Base-by-base conservation (phyloP, 2,888 invertebrate species). In the Heliconius hortense region DNA sequence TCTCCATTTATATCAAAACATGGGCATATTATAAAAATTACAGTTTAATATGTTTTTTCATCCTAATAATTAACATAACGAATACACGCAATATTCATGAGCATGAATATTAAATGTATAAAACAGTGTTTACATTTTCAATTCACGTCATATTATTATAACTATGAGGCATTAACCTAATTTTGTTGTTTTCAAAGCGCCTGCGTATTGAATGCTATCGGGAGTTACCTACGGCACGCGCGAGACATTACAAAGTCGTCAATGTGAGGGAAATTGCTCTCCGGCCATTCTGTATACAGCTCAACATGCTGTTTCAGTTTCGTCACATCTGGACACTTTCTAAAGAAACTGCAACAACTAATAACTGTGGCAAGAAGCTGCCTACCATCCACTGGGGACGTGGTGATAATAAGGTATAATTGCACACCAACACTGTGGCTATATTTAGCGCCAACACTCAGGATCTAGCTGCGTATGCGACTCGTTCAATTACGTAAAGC, bases 401-500 rank as follows among this genome's bases (percentile, higher is more conserved):
- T 89, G 93, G 93, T 92, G 90, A 93, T 93, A 94, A 93, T 94
- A 89, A 91, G 92, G 90, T 89, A 87, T 93, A 93, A 94, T 93
- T 93, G 90, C 90, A 85, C 86, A 89, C 90, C 88, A 90, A 89
- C 89, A 87, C 89, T 87, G 91, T 89, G 89, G 85, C 94, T 94
- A 94, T 93, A 93, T 94, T 93, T 94, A 94, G 94, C 86, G 88
- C 90, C 87, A 89, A 89, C 85, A 86, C 89, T 92, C 91, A 91
- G 91, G 92, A 93, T 90, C 92, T 89, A 86, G 90, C 91, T 87
- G 88, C 87, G 92, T 91, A 90, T 92, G 90, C 90, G 91, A 90
- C 93, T 88, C 84, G 91, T 89, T 92, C 90, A 94, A 94, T 93
- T 94, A 93, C 94, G 92, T 94, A 94, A 93, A 93, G 93, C 92